Conservation (phyloP, 53 echinoderm and acorn worm species). For the Luidia sarsii region DNA sequence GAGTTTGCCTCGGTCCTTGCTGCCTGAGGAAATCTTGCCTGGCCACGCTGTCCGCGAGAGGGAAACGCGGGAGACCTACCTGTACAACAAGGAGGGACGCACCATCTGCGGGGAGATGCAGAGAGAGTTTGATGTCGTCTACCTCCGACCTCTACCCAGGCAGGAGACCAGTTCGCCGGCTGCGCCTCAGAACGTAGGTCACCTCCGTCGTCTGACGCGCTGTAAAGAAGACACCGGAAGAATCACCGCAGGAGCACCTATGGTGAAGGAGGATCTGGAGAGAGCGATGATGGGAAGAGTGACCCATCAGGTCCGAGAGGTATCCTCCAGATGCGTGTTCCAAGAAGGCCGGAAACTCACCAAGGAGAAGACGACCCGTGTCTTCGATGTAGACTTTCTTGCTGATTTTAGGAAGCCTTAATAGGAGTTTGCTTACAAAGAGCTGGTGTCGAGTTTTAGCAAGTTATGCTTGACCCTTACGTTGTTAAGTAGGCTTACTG, state of each 20-base stretch:
- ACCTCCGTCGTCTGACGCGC: background rate
- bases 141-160: background rate
- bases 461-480: no score
- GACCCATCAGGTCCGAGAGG: no score
- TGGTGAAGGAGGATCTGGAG: background rate
- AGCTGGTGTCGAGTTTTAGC: no score
- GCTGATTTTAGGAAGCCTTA: no score
- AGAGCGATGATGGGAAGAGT: background rate
- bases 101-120: slow-evolving; percentile 15
- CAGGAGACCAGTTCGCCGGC: background rate
- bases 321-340: no score
- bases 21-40: slow-evolving; percentile 15
- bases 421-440: no score
- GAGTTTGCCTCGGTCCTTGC: background rate
- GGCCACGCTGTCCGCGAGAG: background rate
- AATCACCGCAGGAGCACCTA: background rate
- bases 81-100: slow-evolving; percentile 7
- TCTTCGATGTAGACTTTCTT: background rate
- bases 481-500: no score
- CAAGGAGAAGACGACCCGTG: background rate
- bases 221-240: background rate
- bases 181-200: background rate
- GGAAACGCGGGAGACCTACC: slow-evolving; percentile 11
- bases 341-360: slow-evolving; percentile 4
- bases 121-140: background rate